Evolutionary conservation across 2,888 invertebrate genomes (phyloP).

Genomic region (Synergus itoensis): DNA sequence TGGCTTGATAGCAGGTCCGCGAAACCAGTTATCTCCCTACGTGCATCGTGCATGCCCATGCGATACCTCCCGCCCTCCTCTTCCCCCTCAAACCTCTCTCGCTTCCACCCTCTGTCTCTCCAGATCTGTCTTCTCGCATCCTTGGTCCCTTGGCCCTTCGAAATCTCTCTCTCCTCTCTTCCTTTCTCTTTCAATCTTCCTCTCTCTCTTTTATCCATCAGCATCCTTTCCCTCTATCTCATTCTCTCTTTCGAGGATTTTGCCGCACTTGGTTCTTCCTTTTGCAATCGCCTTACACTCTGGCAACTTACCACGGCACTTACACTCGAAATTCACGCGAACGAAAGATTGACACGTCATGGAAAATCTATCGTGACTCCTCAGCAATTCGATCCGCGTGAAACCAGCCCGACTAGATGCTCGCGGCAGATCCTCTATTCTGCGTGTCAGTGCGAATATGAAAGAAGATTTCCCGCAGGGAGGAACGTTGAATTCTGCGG

Average conservation of each 20-base stretch:
- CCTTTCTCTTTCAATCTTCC: constrained; percentile 50
- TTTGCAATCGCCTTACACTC: constrained; percentile 35
- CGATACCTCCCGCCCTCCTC: constrained; percentile 48
- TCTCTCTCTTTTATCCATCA: constrained; percentile 49
- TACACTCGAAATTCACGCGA: constrained; percentile 48
- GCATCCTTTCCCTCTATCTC: constrained; percentile 46
- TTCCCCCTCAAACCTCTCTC: constrained; percentile 35
- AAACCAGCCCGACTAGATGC: constrained; percentile 22
- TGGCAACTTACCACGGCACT: background rate
- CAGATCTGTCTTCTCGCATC: constrained; percentile 32
- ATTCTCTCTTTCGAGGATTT: constrained; percentile 44
- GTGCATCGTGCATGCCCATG: constrained; percentile 73
- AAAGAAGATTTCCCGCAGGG: constrained; percentile 28
- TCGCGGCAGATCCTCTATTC: constrained; percentile 14
- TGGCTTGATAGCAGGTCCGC: constrained; percentile 75
- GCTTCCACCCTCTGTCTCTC: constrained; percentile 42
- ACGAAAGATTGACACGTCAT: constrained; percentile 61
- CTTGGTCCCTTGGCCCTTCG: constrained; percentile 46
- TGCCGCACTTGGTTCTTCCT: background rate
- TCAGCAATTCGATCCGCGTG: constrained; percentile 20
- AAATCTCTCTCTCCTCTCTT: constrained; percentile 50
- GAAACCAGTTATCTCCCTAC: constrained; percentile 76
- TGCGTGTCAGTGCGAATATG: constrained; percentile 37
- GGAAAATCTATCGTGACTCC: constrained; percentile 57
- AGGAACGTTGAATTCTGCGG: constrained; percentile 31